A percentile compares a stretch with the other conserved stretches of the same genome.
Conservation (phyloP, 1,140 invertebrate genomes). For the Pseudomyrmex concolor region DNA sequence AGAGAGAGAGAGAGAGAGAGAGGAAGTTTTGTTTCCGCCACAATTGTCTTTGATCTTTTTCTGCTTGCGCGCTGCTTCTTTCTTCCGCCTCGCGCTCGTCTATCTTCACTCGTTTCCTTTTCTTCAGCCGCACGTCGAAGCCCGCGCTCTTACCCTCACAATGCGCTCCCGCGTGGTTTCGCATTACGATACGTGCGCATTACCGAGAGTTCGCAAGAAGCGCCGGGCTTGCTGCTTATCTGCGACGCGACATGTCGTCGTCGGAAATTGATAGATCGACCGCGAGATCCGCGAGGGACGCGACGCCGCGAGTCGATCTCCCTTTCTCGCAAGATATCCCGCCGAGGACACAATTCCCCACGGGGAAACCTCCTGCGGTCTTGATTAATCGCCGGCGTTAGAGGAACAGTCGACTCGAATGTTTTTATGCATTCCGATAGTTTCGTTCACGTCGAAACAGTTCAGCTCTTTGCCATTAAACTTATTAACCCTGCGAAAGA, state of each 20-base stretch:
- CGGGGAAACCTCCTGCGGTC: neutral
- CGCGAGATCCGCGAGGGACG: neutral
- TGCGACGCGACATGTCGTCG: constrained; percentile 23
- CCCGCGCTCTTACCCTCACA: constrained; percentile 35
- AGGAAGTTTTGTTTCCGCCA: neutral
- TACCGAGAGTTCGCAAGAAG: constrained; percentile 18
- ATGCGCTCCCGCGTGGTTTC: constrained; percentile 46
- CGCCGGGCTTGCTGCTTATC: constrained; percentile 7
- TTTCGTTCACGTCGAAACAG: neutral
- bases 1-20: too few species aligned
- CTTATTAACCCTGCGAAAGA: neutral
- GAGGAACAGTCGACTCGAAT: neutral
- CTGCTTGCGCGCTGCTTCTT: neutral
- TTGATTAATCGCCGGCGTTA: constrained; percentile 18
- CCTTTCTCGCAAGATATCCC: constrained; percentile 41
- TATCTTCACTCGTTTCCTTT: constrained; percentile 49
- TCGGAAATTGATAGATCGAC: constrained; percentile 69
- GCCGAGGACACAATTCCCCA: neutral
- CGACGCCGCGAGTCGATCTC: neutral
- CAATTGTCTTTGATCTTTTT: neutral
- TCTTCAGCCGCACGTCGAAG: constrained; percentile 13
- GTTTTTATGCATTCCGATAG: neutral
- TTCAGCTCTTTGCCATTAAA: neutral
- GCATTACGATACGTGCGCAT: constrained; percentile 9
- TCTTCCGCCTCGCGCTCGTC: constrained; percentile 12